Evolutionary conservation across 2,113 vertebrate genomes (phyloP).

Genomic region (Elachura formosa): DNA sequence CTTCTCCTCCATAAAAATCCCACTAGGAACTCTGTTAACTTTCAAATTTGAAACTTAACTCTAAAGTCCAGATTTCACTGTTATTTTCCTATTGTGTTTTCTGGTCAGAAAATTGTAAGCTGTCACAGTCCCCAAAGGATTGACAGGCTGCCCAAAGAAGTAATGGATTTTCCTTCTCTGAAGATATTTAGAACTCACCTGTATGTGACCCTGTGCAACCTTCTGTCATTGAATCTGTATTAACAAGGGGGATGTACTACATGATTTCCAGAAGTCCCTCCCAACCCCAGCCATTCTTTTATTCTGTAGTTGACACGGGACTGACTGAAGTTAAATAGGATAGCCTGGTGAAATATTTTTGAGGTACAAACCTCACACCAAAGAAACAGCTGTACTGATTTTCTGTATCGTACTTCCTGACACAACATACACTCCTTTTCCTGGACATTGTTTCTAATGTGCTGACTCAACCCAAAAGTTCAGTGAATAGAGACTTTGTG

Average conservation of each 20-base stretch:
- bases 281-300: background rate
- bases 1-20: background rate
- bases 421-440: background rate
- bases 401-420: background rate
- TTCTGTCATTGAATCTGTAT: background rate
- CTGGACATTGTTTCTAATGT: background rate
- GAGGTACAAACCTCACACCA: background rate
- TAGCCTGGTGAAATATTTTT: background rate
- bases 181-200: background rate
- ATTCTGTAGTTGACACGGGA: background rate
- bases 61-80: background rate
- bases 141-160: background rate
- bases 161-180: background rate
- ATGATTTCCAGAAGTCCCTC: background rate
- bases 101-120: background rate
- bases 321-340: background rate
- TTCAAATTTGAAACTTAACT: background rate
- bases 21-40: background rate
- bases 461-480: background rate
- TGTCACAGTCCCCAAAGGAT: background rate
- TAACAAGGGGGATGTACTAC: rapidly evolving
- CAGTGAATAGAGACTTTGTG: background rate
- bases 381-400: background rate
- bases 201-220: background rate
- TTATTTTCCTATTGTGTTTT: background rate